A percentile compares a stretch with the other conserved stretches of the same genome.
phyloP scores from a whole-genome alignment of 2,113 vertebrate genomes.

The Edolisoma coerulescens region DNA sequence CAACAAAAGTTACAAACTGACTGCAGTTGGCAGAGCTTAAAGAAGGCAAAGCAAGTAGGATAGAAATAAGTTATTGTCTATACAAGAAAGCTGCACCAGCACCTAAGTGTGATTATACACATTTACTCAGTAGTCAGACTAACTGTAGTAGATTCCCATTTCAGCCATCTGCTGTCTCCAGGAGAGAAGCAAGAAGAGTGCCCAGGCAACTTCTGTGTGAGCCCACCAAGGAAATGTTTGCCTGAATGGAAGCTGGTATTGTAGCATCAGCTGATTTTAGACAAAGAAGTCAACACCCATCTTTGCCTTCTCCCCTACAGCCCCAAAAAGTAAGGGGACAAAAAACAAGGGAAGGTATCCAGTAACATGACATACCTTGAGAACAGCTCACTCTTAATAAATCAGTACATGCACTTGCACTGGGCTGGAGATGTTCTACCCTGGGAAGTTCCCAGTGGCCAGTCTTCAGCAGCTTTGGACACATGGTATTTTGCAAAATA shows the following conservation, averaged over 20 bases:
- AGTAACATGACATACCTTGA: neutral
- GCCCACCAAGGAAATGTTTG: neutral
- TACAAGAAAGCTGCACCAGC: conserved; percentile 5
- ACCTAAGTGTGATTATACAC: neutral
- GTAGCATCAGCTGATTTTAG: neutral
- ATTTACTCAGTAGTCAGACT: conserved; percentile 45
- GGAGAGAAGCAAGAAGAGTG: neutral
- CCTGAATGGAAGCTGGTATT: neutral
- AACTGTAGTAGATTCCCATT: conserved; percentile 54
- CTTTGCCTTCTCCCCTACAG: neutral
- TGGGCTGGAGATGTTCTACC: neutral
- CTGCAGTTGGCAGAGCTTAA: conserved; percentile 1
- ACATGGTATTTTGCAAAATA: neutral
- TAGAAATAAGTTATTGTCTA: conserved; percentile 30
- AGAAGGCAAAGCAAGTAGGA: neutral
- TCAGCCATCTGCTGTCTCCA: conserved; percentile 47
- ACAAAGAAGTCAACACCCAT: neutral
- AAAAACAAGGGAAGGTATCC: neutral
- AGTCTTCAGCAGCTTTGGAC: neutral
- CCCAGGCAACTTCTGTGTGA: neutral
- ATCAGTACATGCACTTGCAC: rapidly evolving
- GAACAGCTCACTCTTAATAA: neutral
- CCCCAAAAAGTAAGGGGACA: neutral
- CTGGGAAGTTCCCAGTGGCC: neutral
- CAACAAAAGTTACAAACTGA: neutral